These are phyloP conservation scores for Scrobipalpa atriplicella DNA, from an alignment of 2,888 invertebrate species.

Conservation along the genomic window DNA sequence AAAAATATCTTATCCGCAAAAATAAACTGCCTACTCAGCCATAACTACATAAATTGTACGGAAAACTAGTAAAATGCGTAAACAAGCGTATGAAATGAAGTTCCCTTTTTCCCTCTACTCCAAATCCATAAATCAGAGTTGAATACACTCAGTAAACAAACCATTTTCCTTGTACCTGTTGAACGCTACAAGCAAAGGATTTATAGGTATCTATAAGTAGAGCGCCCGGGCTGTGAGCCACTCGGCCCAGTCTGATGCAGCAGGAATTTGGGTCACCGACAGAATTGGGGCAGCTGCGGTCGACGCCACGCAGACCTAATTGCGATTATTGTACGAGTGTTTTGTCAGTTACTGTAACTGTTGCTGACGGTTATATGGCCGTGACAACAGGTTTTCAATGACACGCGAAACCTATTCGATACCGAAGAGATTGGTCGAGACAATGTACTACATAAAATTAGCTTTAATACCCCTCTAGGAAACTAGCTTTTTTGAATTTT, in stretches of 20 bases:
- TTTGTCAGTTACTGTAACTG: not conserved
- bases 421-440: too few species aligned
- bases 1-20: too few species aligned
- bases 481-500: too few species aligned
- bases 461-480: too few species aligned
- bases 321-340: not conserved
- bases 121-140: not conserved
- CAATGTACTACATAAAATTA: too few species aligned
- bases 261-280: slow-evolving; percentile 15
- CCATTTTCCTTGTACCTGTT: slow-evolving; percentile 1
- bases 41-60: too few species aligned
- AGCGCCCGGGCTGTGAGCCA: not conserved
- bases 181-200: slow-evolving; percentile 2
- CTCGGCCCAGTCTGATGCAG: slow-evolving; percentile 4
- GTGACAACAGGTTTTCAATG: too few species aligned
- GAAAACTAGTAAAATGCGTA: too few species aligned
- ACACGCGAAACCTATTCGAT: too few species aligned
- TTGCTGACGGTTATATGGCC: not conserved
- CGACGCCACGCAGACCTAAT: slow-evolving; percentile 12
- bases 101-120: not conserved
- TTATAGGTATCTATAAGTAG: not conserved
- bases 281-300: slow-evolving; percentile 19
- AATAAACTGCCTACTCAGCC: too few species aligned
- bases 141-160: not conserved
- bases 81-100: not conserved